Evolutionary conservation across 1,140 invertebrate species (phyloP), one percentile per base, ranked within the genome.

Genomic region (Ceratina australensis): DNA sequence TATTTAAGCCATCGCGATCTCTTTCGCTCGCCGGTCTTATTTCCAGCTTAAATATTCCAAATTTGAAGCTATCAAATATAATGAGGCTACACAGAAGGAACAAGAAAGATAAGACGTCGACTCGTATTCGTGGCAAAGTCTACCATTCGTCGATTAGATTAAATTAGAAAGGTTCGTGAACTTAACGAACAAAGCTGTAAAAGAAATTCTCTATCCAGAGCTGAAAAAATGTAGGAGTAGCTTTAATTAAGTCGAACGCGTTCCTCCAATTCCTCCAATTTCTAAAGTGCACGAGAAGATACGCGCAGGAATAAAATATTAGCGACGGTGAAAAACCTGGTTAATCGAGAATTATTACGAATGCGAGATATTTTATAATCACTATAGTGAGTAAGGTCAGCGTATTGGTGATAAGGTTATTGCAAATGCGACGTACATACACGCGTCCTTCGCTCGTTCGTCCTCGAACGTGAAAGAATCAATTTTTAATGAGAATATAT

Each of bases 341-440:
- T 3, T 28, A 33, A 78, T 78, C 33, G 52, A 72, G 33, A 49
- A 49, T 54, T 26, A 72, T 78, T 65, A 59, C 1, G 33, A 63
- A 72, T 33, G 49, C 20, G 15, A 15, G 22, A 57, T 20, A 28
- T 24, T 42, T 65, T 49, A 22, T 65, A 57, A 78, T 72, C 56
- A 15, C 75, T 57, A 72, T n/a, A n/a, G 60, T 78, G 64, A 68
- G 22, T 78, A 65, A 72, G 76, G 76, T 65, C 68, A 24, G 50
- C 76, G 18, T 49, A 59, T 78, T 54, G 50, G 33, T 65, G 69
- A 72, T 72, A 61, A 77, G 67, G 74, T 61, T 57, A 78, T 64
- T 50, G 28, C 76, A 72, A 65, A 59, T 47, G 60, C 52, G 67
- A 18, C 74, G 57, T 52, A 72, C 33, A 33, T 42, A 42, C n/a